These are phyloP conservation scores for Athene cunicularia DNA, from an alignment of 2,113 vertebrate species.

Conservation along the genomic window DNA sequence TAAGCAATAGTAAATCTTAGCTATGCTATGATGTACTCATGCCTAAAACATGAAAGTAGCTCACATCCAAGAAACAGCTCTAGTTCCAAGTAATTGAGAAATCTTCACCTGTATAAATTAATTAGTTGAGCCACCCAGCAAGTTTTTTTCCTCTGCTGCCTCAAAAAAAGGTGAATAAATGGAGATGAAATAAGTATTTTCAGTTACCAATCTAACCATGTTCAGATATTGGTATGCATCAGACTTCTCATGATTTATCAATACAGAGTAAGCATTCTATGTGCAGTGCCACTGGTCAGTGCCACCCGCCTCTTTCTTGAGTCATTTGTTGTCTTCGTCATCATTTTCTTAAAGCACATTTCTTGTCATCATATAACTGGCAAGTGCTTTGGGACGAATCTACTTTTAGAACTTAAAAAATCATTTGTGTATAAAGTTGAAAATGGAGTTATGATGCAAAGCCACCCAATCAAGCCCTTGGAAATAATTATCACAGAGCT, in stretches of 20 bases:
- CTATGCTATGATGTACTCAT: background rate
- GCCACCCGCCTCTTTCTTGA: background rate
- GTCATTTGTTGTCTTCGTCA: background rate
- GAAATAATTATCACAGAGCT: constrained; percentile 16
- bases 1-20: background rate
- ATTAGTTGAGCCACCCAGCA: background rate
- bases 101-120: background rate
- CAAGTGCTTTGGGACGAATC: background rate
- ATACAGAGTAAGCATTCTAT: background rate
- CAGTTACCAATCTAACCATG: background rate
- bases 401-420: background rate
- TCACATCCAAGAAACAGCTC: background rate
- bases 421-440: background rate
- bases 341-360: background rate
- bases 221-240: background rate
- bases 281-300: background rate
- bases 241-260: background rate
- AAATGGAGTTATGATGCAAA: background rate
- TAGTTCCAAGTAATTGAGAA: background rate
- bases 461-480: background rate
- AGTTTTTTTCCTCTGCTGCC: background rate
- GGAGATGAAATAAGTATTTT: background rate
- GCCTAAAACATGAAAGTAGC: background rate
- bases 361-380: background rate
- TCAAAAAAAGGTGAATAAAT: background rate